Evolutionary conservation across 2,113 vertebrate species (phyloP), one percentile per base, ranked within the genome.

Genomic region (Alligator sinensis): DNA sequence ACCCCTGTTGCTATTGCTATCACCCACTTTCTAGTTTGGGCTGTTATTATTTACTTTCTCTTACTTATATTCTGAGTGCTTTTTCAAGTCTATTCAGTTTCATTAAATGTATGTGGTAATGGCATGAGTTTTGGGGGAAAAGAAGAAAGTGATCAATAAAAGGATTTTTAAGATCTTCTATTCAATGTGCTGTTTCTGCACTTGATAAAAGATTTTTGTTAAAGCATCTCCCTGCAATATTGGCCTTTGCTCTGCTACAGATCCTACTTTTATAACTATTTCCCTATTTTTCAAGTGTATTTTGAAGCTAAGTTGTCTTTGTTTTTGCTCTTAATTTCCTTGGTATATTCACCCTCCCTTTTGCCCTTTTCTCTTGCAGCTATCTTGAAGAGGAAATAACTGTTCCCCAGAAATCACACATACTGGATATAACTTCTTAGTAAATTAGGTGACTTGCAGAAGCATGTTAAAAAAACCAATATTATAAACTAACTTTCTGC

Each of bases 401-500:
- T 88, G 84, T 94, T 91, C 85, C 38, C 25, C 25, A 11, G 74
- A n/a, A 64, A 59, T 76, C 17, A 3, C 0, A 2, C 25, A 78
- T 64, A 11, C 60, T 62, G 5, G 55, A 18, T 27, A 6, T 13
- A 17, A 27, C 2, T 58, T 84, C 21, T 62, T 61, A 34, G 54
- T 83, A n/a, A 0, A 1, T 25, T 70, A 24, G 3, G 24, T 90
- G 86, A 95, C 74, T 88, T 6, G n/a, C n/a, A 34, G 24, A 21
- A 83, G 28, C 22, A 59, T 38, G 11, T 34, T 25, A n/a, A 30
- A 3, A 12, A 57, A 38, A 4, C n/a, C 90, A 96, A 27, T 82
- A 88, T 17, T 28, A 72, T 24, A 60, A 22, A 57, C 19, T 89
- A 89, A 92, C 87, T 91, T 95, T 85, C 68, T 86, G 55, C 87